A percentile compares a stretch with the other conserved stretches of the same genome.
These are phyloP conservation scores for Lepisosteus oculatus DNA, from an alignment of 2,113 vertebrate species.

Conservation along the genomic window DNA sequence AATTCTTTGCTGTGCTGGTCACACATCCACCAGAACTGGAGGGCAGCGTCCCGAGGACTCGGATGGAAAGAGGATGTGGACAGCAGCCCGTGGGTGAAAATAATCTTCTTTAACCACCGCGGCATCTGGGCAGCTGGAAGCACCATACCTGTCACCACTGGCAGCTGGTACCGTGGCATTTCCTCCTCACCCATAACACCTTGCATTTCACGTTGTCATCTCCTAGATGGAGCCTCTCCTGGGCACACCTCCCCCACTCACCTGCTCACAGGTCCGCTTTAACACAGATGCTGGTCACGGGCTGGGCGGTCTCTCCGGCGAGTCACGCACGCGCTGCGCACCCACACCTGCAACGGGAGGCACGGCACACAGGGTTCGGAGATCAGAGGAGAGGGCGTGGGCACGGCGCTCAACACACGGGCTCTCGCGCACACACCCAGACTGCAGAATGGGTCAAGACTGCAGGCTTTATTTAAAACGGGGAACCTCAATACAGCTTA, in stretches of 20 bases:
- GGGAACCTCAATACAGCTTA: too few relatives aligned
- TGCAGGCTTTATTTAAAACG: too few relatives aligned
- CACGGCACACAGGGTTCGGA: neutral
- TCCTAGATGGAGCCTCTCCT: neutral
- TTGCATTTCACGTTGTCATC: too few relatives aligned
- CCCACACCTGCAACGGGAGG: slow-evolving; percentile 49
- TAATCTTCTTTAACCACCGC: too few relatives aligned
- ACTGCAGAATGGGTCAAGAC: too few relatives aligned
- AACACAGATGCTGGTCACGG: slow-evolving; percentile 35
- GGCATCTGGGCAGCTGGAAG: neutral
- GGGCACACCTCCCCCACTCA: slow-evolving; percentile 28
- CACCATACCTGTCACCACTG: neutral
- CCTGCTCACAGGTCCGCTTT: slow-evolving; percentile 64
- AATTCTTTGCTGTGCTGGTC: neutral
- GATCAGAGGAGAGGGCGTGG: too few relatives aligned
- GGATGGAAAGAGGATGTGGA: neutral
- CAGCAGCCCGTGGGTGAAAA: neutral
- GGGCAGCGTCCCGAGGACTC: too few relatives aligned
- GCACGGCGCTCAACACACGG: too few relatives aligned
- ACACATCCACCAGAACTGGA: neutral
- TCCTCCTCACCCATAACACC: too few relatives aligned
- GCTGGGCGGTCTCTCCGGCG: slow-evolving; percentile 47
- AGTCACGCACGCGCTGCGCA: slow-evolving; percentile 50
- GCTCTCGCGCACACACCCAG: too few relatives aligned
- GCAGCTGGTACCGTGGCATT: too few relatives aligned